Conservation (phyloP, 2,888 invertebrate genomes). For the Dicyrtomina minuta region DNA sequence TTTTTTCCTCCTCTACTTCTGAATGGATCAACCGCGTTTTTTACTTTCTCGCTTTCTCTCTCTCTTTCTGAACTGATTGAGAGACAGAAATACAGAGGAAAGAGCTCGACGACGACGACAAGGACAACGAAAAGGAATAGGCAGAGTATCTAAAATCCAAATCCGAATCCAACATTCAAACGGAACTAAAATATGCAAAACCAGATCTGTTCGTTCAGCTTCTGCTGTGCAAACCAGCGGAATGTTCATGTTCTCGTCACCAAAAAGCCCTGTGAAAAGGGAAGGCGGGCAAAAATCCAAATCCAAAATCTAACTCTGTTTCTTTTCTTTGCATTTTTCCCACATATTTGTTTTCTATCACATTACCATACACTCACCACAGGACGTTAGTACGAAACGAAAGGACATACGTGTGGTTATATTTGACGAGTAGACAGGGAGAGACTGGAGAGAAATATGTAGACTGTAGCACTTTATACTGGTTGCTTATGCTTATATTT, state of each 20-base stretch:
- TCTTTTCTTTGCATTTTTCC: neutral
- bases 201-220: slow-evolving; percentile 10
- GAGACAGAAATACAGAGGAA: neutral
- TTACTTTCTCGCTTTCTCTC: neutral
- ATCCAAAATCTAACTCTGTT: slow-evolving; percentile 26
- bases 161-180: slow-evolving; percentile 15
- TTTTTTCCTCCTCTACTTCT: slow-evolving; percentile 4
- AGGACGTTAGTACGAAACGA: neutral
- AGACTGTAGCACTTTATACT: neutral
- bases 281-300: slow-evolving; percentile 30
- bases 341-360: slow-evolving; percentile 8
- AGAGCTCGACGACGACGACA: no score
- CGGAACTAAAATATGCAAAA: slow-evolving; percentile 30
- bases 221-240: slow-evolving; percentile 5
- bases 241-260: slow-evolving; percentile 18
- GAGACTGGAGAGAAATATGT: neutral
- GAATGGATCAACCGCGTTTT: neutral
- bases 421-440: neutral
- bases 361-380: slow-evolving; percentile 4
- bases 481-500: slow-evolving; percentile 5
- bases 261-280: slow-evolving; percentile 9
- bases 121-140: neutral
- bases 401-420: neutral
- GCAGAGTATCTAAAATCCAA: no score
- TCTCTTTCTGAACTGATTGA: neutral